Base-by-base conservation (phyloP, 2,888 invertebrate species). In the Callinectes sapidus region DNA sequence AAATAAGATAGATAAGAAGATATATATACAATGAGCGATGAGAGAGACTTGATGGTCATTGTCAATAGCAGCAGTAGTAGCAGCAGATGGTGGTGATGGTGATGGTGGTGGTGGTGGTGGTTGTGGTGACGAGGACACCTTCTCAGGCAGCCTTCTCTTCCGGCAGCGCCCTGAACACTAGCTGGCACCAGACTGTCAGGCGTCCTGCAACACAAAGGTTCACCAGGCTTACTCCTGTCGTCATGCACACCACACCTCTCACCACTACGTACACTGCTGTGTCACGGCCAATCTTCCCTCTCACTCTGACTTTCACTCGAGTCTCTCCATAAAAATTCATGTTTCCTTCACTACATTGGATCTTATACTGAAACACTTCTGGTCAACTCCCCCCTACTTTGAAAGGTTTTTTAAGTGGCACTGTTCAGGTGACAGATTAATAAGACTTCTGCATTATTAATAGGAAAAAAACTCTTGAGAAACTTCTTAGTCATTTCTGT, bases 91-190 rank as follows among this genome's bases (percentile, higher is more conserved):
- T 35, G 32, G 32, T 81, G 35, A 32, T 35, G 8, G 81, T 81
- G 81, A 16, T 81, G 81, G 35, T 81, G 81, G 81, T 35, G 35
- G 35, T 81, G 81, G 32, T n/a, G n/a, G n/a, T n/a, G n/a, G n/a
- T n/a, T n/a, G 5, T 81, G 35, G 81, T 35, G 35, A 10, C 81
- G 81, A 48, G 48, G 10, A 10, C 48, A 48, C 48, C 32, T 35
- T 32, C 88, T 85, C 90, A 90, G 55, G 81, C 86, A 32, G 48
- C 23, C 71, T 90, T 81, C 16, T 90, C 48, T 48, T 77, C 90
- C n/a, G 90, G 77, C 42, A 90, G 66, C n/a, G 77, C 42, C 28
- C 23, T 71, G 90, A 90, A 90, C 77, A 90, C 18, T 42, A 90
- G 61, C 48, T 90, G 90, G 81, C 71, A 81, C 39, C 71, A 77